Percentiles rank a stretch among this genome's conserved stretches.
These are phyloP conservation scores for Rhingia rostrata DNA, from an alignment of 2,888 invertebrate species.

Conservation along the genomic window DNA sequence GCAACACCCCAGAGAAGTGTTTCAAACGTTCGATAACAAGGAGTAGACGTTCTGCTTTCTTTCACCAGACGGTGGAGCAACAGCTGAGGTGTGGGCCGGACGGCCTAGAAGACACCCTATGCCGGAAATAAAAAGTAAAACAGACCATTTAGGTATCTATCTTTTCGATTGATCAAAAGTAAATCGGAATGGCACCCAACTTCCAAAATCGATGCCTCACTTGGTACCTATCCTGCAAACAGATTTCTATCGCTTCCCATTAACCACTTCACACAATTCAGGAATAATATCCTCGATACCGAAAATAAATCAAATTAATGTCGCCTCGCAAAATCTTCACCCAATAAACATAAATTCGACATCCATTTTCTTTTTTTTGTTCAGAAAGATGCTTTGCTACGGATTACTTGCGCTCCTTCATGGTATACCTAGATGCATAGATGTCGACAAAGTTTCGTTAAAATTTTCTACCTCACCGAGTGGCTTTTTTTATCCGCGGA, in stretches of 20 bases:
- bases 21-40: too few species aligned
- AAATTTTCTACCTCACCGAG: conserved; percentile 65
- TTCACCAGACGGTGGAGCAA: too few species aligned
- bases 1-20: too few species aligned
- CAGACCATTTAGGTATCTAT: too few species aligned
- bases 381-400: conserved; percentile 12
- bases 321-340: conserved; percentile 34
- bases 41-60: too few species aligned
- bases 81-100: too few species aligned
- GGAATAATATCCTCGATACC: conserved; percentile 3
- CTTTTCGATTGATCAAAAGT: too few species aligned
- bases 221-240: too few species aligned
- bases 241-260: not conserved
- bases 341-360: conserved; percentile 67
- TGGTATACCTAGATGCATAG: conserved; percentile 22
- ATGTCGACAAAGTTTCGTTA: conserved; percentile 66
- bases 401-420: not conserved
- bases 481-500: conserved; percentile 34
- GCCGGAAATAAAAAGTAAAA: too few species aligned
- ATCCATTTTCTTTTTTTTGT: conserved; percentile 22
- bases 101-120: too few species aligned
- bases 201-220: too few species aligned
- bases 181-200: too few species aligned
- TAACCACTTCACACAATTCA: not conserved
- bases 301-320: conserved; percentile 55